A percentile compares a stretch with the other conserved stretches of the same genome.
Evolutionary conservation across 2,797 vertebrate genomes (phyloP).

Genomic region (Molossus alvarezi): DNA sequence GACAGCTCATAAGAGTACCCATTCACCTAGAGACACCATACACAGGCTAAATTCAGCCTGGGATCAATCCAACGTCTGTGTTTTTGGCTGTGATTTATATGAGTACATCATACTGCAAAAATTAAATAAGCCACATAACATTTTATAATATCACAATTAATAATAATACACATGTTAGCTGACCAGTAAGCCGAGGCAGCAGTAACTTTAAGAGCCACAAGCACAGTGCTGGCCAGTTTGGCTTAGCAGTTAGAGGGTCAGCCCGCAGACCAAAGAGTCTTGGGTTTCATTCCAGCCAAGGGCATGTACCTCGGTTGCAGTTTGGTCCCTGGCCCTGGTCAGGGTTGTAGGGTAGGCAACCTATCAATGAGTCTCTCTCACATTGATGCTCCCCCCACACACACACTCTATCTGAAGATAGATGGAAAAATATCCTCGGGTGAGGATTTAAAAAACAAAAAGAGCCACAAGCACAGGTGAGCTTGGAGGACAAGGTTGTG

Average conservation of each 20-base stretch:
- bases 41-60: neutral
- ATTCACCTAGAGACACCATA: neutral
- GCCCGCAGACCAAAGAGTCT: too few species aligned
- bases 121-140: neutral
- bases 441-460: too few species aligned
- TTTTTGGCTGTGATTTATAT: slow-evolving; percentile 3
- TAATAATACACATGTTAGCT: neutral
- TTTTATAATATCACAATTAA: slow-evolving; percentile 30
- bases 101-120: slow-evolving; percentile 4
- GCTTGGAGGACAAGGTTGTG: neutral
- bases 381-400: too few species aligned
- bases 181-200: neutral
- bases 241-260: too few species aligned
- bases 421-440: too few species aligned
- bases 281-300: too few species aligned
- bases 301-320: too few species aligned
- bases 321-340: too few species aligned
- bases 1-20: neutral
- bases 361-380: too few species aligned
- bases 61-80: neutral
- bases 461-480: neutral
- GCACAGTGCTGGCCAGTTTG: too few species aligned
- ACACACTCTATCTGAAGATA: too few species aligned
- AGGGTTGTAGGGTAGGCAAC: too few species aligned
- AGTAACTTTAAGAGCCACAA: neutral